Base-by-base conservation (phyloP, 2,113 vertebrate species). In the Eclectus roratus region DNA sequence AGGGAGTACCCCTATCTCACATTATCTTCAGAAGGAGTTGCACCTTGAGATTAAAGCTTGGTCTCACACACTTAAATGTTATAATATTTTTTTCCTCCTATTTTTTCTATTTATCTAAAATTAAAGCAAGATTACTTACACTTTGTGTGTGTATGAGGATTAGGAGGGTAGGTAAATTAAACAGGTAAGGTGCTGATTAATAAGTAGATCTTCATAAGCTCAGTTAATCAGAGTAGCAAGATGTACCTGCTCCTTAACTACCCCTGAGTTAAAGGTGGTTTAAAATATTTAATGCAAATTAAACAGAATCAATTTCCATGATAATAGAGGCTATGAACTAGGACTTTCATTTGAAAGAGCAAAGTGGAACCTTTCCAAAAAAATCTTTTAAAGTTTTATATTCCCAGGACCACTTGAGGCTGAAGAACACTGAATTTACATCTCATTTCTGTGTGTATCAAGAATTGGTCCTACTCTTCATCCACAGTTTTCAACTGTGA, bases 351-450 rank as follows among this genome's bases (percentile, higher is more conserved):
- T 33, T 1, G 1, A 94, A 92, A 70, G 3, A 72, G 52, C 17
- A 85, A 41, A 83, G 39, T 63, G n/a, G 50, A 83, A 83, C 41
- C 33, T 68, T 78, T 92, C 25, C 4, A 58, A 44, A 80, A 70
- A 53, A 3, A 5, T 56, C 44, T 39, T 95, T 77, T 86, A 5
- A 80, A 76, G 27, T 84, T 94, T 79, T 49, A 24, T 49, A 72
- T 79, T 88, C 41, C 58, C 47, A 68, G 43, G 47, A 20, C 20
- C 28, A 55, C 46, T 27, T 80, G 63, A 63, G 61, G 53, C 56
- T 87, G 72, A 87, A 53, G 39, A 93, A 79, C 19, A 71, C 17
- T 41, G 52, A 70, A 93, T 95, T 95, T 95, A 64, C 69, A 85
- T 92, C 28, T 79, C 47, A 80, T 86, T 94, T 92, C 61, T 53